Conservation (phyloP, 2,113 vertebrate species). For the Fulica atra region DNA sequence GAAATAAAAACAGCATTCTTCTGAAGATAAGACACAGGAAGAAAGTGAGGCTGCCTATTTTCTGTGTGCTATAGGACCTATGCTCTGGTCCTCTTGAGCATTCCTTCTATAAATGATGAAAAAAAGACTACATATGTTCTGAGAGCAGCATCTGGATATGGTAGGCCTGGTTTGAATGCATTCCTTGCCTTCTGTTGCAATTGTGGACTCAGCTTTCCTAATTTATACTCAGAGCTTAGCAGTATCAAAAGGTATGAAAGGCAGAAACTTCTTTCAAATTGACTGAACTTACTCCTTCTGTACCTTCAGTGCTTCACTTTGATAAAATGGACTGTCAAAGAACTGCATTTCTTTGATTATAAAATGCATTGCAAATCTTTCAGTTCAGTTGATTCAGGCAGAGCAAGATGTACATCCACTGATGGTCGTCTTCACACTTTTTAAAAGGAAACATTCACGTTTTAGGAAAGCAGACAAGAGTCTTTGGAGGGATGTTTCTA, state of each 20-base stretch:
- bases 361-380: not conserved
- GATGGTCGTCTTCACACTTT: not conserved
- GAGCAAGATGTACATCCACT: not conserved
- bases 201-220: not conserved
- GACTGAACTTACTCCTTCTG: not conserved
- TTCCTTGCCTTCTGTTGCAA: not conserved
- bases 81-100: not conserved
- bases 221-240: not conserved
- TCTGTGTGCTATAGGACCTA: not conserved
- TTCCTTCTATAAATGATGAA: not conserved
- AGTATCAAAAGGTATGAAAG: not conserved
- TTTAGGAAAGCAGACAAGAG: not conserved
- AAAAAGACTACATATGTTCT: not conserved
- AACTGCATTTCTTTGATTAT: not conserved
- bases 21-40: not conserved
- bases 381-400: not conserved
- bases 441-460: not conserved
- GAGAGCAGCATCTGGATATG: not conserved
- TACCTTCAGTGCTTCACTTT: not conserved
- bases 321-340: not conserved
- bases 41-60: not conserved
- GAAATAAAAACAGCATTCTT: not conserved
- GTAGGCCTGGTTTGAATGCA: not conserved
- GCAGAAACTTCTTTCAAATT: not conserved
- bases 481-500: not conserved